Evolutionary conservation across 2,797 vertebrate species (phyloP), one percentile per base, ranked within the genome.

Genomic region (Mus spretus): DNA sequence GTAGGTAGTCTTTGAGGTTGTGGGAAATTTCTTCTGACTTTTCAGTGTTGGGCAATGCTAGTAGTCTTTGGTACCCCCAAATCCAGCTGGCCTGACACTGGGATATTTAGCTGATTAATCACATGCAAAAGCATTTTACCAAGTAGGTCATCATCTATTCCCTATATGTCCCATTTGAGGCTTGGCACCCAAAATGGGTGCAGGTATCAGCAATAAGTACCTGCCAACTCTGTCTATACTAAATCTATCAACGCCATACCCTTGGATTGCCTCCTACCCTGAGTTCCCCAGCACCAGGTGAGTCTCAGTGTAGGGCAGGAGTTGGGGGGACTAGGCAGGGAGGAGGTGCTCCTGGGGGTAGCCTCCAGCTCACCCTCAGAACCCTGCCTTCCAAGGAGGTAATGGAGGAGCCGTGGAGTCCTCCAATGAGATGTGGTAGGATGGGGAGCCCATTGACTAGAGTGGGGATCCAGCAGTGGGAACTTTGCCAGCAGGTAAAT

Each of bases 51-150:
- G 40, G 17, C 22, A n/a, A 12, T 31, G 3, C 61, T 28, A 17
- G 7, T 24, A n/a, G 12, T 63, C 55, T 82, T 72, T 24, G 24
- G 10, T 67, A 59, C 12, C 40, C 10, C 6, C 0, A 1, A 47
- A 34, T 22, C 14, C 67, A 11, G 14, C 6, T 12, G 3, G 2
- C 13, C 59, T 70, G 1, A 5, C 1, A 3, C 4, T 28, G 61
- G 47, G 15, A 63, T 55, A 44, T 10, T 1, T 40, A 31, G 6
- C n/a, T 13, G 61, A 63, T 20, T 10, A 59, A 13, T 47, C 13
- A 26, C 8, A 59, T 47, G n/a, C 22, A 13, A n/a, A 57, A 17
- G 47, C 37, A 28, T 34, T 50, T 81, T 61, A 53, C 65, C 59
- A 2, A 26, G 22, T 40, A 44, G 40, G 63, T 22, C 14, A 50